Evolutionary conservation across 2,113 vertebrate species (phyloP).

Genomic region (Astatoreochromis straeleni): DNA sequence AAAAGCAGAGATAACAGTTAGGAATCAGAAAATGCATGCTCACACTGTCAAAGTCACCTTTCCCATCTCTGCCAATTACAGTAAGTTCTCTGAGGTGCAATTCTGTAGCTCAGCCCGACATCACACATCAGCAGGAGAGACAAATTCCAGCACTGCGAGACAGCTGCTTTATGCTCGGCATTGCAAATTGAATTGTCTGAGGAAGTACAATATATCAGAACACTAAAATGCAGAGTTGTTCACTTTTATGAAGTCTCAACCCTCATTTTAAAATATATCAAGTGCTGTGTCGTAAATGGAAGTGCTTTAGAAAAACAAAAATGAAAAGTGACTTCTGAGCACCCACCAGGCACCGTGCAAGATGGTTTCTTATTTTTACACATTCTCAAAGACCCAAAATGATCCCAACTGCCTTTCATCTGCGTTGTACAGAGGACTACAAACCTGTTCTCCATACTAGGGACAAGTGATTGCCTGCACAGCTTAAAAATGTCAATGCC

Average conservation of each 20-base stretch:
- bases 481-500: background rate
- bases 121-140: constrained; percentile 34
- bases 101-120: constrained; percentile 9
- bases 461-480: background rate
- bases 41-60: constrained; percentile 55
- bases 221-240: constrained; percentile 17
- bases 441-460: background rate
- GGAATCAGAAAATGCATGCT: constrained; percentile 13
- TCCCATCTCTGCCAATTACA: constrained; percentile 39
- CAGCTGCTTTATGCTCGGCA: constrained; percentile 22
- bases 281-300: background rate
- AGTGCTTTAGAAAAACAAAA: background rate
- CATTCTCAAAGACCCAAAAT: background rate
- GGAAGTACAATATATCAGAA: background rate
- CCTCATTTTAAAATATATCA: constrained; percentile 13
- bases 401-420: background rate
- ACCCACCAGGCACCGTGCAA: background rate
- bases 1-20: constrained; percentile 33
- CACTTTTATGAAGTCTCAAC: constrained; percentile 23
- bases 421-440: background rate
- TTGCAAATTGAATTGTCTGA: constrained; percentile 27
- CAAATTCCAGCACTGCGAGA: constrained; percentile 16
- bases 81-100: constrained; percentile 32
- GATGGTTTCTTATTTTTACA: background rate
- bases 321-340: background rate